Evolutionary conservation across 1,140 invertebrate species (phyloP).

Genomic region (Caerostris extrusa): DNA sequence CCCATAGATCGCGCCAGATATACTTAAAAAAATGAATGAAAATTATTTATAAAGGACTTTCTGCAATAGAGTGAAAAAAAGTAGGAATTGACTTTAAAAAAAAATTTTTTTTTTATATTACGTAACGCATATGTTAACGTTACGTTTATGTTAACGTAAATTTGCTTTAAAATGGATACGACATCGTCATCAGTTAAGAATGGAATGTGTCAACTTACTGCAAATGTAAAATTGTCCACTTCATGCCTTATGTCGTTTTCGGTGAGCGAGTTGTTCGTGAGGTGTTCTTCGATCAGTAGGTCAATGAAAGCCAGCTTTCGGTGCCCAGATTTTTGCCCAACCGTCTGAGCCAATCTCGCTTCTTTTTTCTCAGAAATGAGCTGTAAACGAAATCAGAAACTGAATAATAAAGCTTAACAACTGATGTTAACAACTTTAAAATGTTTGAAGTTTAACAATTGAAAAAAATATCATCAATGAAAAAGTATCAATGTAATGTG

Average conservation of each 20-base stretch:
- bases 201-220: not conserved
- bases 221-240: conserved; percentile 97
- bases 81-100: conserved; percentile 77
- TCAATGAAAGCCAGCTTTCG: conserved; percentile 91
- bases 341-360: not conserved
- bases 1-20: too few relatives aligned
- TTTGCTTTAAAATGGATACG: not conserved
- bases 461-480: too few relatives aligned
- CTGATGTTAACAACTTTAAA: not conserved
- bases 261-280: conserved; percentile 85
- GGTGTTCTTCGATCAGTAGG: conserved; percentile 85
- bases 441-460: not conserved
- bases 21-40: not conserved
- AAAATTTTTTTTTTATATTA: not conserved
- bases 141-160: not conserved
- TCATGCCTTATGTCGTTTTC: conserved; percentile 95
- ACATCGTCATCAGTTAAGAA: too few relatives aligned
- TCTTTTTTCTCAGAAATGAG: conserved; percentile 36
- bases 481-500: too few relatives aligned
- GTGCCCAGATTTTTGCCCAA: not conserved
- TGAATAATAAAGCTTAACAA: not conserved
- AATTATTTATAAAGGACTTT: not conserved
- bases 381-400: not conserved
- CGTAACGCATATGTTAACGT: not conserved
- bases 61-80: not conserved